phyloP scores from a whole-genome alignment of 2,888 invertebrate species.

The Hirtodrosophila trivittata region DNA sequence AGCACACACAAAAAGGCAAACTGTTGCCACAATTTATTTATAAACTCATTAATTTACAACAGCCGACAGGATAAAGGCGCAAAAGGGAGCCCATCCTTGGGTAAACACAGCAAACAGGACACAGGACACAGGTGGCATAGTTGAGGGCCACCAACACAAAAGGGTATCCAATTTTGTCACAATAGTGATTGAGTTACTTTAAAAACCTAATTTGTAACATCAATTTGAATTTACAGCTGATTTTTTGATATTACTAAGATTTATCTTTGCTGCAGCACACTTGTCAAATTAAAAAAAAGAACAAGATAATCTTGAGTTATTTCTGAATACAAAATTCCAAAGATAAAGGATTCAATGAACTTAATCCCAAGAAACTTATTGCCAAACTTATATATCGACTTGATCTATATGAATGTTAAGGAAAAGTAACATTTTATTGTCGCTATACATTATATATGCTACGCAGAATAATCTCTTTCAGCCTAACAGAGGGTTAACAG shows the following conservation, averaged over 20 bases:
- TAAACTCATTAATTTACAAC: constrained; percentile 49
- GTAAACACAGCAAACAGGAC: neutral
- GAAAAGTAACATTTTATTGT: no score
- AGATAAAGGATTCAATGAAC: no score
- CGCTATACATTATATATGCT: no score
- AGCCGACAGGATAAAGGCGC: constrained; percentile 6
- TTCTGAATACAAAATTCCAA: no score
- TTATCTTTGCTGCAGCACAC: no score
- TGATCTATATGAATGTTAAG: no score
- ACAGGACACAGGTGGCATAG: constrained; percentile 18
- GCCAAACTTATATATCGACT: no score
- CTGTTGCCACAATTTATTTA: constrained; percentile 50
- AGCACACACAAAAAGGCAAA: constrained; percentile 22
- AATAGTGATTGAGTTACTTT: constrained; percentile 16
- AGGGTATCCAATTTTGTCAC: constrained; percentile 13
- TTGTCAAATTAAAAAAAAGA: no score
- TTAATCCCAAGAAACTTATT: no score
- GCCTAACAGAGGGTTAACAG: no score
- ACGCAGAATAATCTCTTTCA: no score
- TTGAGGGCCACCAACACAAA: constrained; percentile 8
- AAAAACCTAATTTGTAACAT: constrained; percentile 15
- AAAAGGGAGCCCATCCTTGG: constrained; percentile 15
- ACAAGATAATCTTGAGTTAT: no score
- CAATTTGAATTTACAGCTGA: neutral
- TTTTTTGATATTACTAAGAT: neutral